Evolutionary conservation across 2,797 vertebrate genomes (phyloP).

Genomic region (Spondyliosoma cantharus): DNA sequence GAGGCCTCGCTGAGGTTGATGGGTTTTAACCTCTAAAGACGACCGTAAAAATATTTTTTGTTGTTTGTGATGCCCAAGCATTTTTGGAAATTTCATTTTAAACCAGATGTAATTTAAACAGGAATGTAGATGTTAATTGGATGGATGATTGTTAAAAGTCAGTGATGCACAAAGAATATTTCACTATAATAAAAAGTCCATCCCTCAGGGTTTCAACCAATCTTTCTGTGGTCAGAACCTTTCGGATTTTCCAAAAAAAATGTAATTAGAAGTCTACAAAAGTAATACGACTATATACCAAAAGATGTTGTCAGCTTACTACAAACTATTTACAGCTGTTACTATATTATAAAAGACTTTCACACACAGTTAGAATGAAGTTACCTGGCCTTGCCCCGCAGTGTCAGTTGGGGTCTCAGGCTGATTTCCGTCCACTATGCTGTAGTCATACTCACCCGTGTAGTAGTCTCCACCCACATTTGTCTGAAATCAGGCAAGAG

Average conservation of each 20-base stretch:
- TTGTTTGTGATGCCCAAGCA: conserved; percentile 20
- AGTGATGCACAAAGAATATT: background rate
- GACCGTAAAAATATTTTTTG: conserved; percentile 41
- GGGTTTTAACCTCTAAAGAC: conserved; percentile 22
- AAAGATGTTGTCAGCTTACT: background rate
- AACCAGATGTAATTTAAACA: conserved; percentile 7
- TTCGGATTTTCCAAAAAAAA: conserved; percentile 16
- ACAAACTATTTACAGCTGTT: conserved; percentile 11
- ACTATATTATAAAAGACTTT: background rate
- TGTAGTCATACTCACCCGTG: conserved; percentile 87
- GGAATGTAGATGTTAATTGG: conserved; percentile 24
- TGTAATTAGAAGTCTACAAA: background rate
- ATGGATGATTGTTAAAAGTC: conserved; percentile 1
- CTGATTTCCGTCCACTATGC: conserved; percentile 84
- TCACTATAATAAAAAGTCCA: conserved; percentile 1
- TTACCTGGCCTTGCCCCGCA: conserved; percentile 88
- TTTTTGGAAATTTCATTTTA: conserved; percentile 15
- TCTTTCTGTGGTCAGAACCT: background rate
- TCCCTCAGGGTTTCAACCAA: background rate
- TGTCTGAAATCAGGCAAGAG: conserved; percentile 70
- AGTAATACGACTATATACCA: background rate
- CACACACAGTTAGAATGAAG: background rate
- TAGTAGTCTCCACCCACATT: conserved; percentile 87
- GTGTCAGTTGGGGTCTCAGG: conserved; percentile 85
- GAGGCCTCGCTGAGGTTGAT: conserved; percentile 16